Conservation (phyloP, 2,888 invertebrate species). For the Macroteleia sp. region DNA sequence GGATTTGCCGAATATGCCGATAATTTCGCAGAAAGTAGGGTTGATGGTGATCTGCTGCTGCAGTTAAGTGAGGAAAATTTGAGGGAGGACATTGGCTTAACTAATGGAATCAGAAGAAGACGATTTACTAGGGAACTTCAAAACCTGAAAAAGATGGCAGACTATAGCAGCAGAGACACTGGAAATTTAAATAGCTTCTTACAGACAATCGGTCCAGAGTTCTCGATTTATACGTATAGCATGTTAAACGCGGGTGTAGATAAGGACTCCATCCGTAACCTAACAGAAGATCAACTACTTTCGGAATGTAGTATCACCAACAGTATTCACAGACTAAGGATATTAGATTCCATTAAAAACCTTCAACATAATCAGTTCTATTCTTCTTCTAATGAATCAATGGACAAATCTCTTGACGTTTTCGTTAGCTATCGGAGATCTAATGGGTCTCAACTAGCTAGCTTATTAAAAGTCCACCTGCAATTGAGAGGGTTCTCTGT, state of each 20-base stretch:
- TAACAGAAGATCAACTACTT: conserved; percentile 96
- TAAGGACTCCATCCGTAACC: conserved; percentile 91
- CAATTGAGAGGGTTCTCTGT: conserved; percentile 97
- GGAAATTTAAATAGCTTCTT: conserved; percentile 95
- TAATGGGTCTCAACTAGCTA: conserved; percentile 98
- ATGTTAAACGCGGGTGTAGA: conserved; percentile 98
- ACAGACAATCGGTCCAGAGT: conserved; percentile 93
- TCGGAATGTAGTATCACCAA: conserved; percentile 96
- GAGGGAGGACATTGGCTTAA: conserved; percentile 95
- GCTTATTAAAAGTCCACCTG: conserved; percentile 97
- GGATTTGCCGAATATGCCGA: conserved; percentile 94
- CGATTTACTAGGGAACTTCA: conserved; percentile 96
- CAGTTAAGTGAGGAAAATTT: conserved; percentile 96
- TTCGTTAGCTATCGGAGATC: conserved; percentile 99
- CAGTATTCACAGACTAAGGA: conserved; percentile 96
- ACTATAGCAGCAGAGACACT: conserved; percentile 96
- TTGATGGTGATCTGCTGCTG: conserved; percentile 97
- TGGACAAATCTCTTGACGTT: conserved; percentile 96
- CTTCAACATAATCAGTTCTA: conserved; percentile 78
- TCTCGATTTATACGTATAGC: conserved; percentile 97
- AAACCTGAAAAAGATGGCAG: conserved; percentile 97
- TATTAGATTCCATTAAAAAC: conserved; percentile 93
- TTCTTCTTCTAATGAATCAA: conserved; percentile 86
- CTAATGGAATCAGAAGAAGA: conserved; percentile 96
- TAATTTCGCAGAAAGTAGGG: conserved; percentile 95